Conservation (phyloP, 2,113 vertebrate genomes). For the Uropsilus gracilis region DNA sequence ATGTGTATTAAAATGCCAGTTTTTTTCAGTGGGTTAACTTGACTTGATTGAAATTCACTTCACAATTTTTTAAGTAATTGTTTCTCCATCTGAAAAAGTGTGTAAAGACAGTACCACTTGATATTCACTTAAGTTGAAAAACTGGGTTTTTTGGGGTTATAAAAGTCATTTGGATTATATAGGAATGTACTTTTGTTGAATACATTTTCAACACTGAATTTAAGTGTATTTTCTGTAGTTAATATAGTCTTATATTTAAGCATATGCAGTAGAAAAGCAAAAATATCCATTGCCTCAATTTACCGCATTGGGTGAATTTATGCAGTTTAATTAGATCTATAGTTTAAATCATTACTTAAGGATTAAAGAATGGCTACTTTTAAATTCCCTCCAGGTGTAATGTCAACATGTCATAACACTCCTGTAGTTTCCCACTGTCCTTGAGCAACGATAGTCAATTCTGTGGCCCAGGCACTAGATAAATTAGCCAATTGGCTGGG, state of each 20-base stretch:
- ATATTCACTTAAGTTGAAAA: not conserved
- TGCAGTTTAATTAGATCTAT: not conserved
- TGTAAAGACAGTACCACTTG: not conserved
- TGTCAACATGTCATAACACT: not conserved
- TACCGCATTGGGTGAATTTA: not conserved
- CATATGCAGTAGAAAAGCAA: slow-evolving; percentile 12
- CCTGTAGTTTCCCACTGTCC: not conserved
- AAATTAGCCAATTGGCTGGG: no score
- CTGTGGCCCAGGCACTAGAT: not conserved
- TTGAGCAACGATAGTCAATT: not conserved
- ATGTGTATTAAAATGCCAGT: no score
- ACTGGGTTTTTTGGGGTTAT: not conserved
- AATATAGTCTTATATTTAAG: not conserved
- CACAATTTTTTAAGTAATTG: slow-evolving; percentile 1
- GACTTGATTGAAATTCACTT: slow-evolving; percentile 15
- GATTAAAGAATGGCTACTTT: not conserved
- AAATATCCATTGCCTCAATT: not conserved
- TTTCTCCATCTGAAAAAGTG: not conserved
- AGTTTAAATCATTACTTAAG: not conserved
- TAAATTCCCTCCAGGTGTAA: not conserved
- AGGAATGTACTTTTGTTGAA: not conserved
- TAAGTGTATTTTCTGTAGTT: slow-evolving; percentile 18
- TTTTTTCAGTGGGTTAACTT: no score
- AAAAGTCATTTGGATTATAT: not conserved
- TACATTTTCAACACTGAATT: slow-evolving; percentile 5